Conservation (phyloP, 2,888 invertebrate genomes). For the Nebria salina region DNA sequence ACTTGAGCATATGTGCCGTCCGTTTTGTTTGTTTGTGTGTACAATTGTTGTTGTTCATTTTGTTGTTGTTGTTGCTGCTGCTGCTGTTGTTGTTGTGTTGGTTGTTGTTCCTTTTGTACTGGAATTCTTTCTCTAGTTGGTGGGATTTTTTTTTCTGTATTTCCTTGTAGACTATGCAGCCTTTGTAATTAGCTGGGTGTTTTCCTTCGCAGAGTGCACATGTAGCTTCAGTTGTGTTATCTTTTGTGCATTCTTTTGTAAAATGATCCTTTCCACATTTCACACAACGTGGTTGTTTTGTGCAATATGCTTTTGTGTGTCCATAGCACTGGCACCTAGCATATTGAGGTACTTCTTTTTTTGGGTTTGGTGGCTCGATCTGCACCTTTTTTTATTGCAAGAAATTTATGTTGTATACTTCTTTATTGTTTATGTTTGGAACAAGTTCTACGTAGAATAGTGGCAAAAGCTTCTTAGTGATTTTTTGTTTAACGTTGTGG, state of each 20-base stretch:
- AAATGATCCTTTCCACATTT: constrained; percentile 48
- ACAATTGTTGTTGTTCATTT: no score
- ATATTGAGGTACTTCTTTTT: constrained; percentile 37
- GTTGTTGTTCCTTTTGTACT: no score
- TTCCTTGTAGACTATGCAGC: no score
- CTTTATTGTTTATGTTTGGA: constrained; percentile 24
- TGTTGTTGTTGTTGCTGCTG: no score
- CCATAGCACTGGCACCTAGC: constrained; percentile 51
- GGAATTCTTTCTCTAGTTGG: constrained; percentile 13
- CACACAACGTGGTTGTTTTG: constrained; percentile 45
- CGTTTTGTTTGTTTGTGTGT: no score
- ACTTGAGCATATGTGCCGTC: background rate
- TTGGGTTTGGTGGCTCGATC: constrained; percentile 22
- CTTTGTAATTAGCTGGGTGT: no score
- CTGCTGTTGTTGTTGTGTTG: background rate
- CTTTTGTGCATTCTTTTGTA: no score
- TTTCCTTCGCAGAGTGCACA: no score
- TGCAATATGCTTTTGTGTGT: constrained; percentile 51
- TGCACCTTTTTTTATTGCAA: background rate
- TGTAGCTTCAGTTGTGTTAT: no score
- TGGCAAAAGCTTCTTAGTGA: constrained; percentile 21
- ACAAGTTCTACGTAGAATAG: constrained; percentile 16
- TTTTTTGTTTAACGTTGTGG: constrained; percentile 30
- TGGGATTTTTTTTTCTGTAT: constrained; percentile 23
- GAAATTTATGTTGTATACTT: constrained; percentile 23